Evolutionary conservation across 2,888 invertebrate genomes (phyloP).

Genomic region (Harpalus rufipes): DNA sequence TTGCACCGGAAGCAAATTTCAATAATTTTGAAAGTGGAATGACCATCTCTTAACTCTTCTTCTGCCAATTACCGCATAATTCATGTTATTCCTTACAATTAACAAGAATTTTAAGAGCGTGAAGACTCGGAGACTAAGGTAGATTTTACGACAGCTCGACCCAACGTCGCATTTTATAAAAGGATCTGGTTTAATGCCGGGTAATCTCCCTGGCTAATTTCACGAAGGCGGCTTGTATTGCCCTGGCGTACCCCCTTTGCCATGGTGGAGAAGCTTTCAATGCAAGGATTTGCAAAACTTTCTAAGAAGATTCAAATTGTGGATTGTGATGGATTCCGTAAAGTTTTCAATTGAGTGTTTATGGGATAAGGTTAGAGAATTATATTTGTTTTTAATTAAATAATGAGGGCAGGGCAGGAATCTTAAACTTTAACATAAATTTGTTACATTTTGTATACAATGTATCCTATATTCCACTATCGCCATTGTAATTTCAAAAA

Average conservation of each 20-base stretch:
- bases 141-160: conserved; percentile 24
- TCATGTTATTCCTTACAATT: conserved; percentile 62
- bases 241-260: background rate
- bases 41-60: background rate
- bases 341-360: conserved; percentile 39
- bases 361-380: conserved; percentile 4
- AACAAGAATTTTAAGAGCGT: conserved; percentile 59
- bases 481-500: too few species aligned
- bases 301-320: conserved; percentile 9
- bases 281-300: conserved; percentile 18
- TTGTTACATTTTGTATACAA: background rate
- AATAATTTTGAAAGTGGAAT: background rate
- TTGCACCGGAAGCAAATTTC: background rate
- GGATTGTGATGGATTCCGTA: background rate
- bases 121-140: background rate
- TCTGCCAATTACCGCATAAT: conserved; percentile 55
- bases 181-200: conserved; percentile 44
- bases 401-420: too few species aligned
- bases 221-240: conserved; percentile 20
- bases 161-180: conserved; percentile 23
- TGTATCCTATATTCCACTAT: too few species aligned
- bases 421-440: background rate
- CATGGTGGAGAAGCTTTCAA: conserved; percentile 13
- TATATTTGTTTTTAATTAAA: background rate
- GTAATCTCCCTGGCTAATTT: conserved; percentile 43